phyloP scores from a whole-genome alignment of 1,140 invertebrate genomes.

The Hycleus cichorii region DNA sequence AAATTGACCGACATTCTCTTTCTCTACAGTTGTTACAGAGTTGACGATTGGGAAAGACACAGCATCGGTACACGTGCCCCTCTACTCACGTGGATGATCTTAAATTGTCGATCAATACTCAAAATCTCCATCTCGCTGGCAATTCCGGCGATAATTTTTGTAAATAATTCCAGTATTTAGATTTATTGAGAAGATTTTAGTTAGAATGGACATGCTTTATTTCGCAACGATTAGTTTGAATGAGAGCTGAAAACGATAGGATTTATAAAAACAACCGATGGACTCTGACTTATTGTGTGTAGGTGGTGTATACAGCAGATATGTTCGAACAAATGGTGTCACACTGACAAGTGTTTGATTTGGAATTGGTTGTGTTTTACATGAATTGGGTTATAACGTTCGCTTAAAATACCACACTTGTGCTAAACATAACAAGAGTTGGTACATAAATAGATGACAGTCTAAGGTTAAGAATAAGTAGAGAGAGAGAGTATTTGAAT shows the following conservation, averaged over 20 bases:
- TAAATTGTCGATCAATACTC: constrained; percentile 8
- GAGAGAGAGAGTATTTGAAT: not conserved
- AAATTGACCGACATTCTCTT: too few species aligned
- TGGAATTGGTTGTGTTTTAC: not conserved
- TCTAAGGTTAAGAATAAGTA: constrained; percentile 13
- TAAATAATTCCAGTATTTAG: too few species aligned
- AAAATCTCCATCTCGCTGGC: not conserved
- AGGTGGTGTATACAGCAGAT: too few species aligned
- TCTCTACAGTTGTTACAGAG: not conserved
- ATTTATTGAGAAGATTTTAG: too few species aligned
- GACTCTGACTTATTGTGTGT: too few species aligned
- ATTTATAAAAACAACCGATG: too few species aligned
- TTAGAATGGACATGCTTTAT: too few species aligned
- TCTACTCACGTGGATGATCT: constrained; percentile 9
- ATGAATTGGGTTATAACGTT: constrained; percentile 6
- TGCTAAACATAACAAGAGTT: constrained; percentile 14
- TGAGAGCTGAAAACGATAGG: too few species aligned
- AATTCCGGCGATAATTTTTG: too few species aligned
- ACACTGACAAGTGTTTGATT: constrained; percentile 9
- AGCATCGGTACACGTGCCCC: constrained; percentile 3
- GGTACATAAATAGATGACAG: constrained; percentile 13
- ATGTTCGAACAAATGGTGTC: not conserved
- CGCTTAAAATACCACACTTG: constrained; percentile 8
- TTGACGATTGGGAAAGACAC: not conserved
- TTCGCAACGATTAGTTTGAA: too few species aligned